Base-by-base conservation (phyloP, 2,888 invertebrate species). In the Tortrix viridana region DNA sequence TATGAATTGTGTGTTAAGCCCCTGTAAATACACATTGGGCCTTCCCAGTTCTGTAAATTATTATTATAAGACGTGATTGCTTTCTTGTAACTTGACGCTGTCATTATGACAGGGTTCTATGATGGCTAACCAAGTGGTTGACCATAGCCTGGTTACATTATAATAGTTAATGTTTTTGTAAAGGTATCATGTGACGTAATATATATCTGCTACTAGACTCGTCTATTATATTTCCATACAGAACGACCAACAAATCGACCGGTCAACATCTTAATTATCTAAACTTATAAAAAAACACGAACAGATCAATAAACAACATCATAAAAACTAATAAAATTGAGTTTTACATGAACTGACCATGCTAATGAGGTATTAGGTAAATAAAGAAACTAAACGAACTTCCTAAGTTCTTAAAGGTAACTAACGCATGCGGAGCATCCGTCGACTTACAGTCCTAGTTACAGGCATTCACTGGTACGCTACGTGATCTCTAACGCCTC, bases 391-490 rank as follows among this genome's bases (percentile, higher is more conserved):
- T 80, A 81, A 77, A 85, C 71, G 91, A 91, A 91, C 91, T 91
- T 91, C 86, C 84, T 78, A 88, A 88, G 91, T 88, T 89, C 91
- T 79, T 57, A 80, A 32, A 88, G 91, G 91, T 91, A 91, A 91
- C 90, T 91, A 89, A 88, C 76, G 78, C 87, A 84, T 84, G 82
- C 84, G 82, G 77, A 79, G 73, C 80, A 81, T 77, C 81, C 77
- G 79, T 78, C 75, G 91, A 90, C 90, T 91, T 89, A 88, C 77
- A 90, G 89, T 88, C 91, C 84, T 86, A 87, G 77, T 74, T 84
- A 79, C 77, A 75, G 80, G 79, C 76, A 68, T 71, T 81, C 89
- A 90, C 89, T 90, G 90, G 90, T 86, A 82, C 80, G 32, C 32
- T 32, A 32, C 32, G 32, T 7, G 26, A 1, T 32, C 32, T 32